Evolutionary conservation across 53 echinoderm and acorn worm species (phyloP).

Genomic region (Actinopyga echinites): DNA sequence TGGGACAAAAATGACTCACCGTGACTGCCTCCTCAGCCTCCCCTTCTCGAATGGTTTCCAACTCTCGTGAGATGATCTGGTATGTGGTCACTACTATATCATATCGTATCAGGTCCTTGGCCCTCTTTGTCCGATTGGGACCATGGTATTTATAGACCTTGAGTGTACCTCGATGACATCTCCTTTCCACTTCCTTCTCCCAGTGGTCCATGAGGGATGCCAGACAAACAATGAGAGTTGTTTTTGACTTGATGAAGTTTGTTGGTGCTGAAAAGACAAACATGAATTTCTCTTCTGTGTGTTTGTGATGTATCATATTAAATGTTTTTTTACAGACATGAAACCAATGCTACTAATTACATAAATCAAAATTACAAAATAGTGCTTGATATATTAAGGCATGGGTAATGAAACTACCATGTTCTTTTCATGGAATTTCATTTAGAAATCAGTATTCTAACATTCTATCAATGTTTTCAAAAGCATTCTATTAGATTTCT

Average conservation of each 20-base stretch:
- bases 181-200: constrained; percentile 80
- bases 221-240: constrained; percentile 87
- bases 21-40: constrained; percentile 74
- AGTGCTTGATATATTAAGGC: too few relatives aligned
- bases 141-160: constrained; percentile 80
- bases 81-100: constrained; percentile 96
- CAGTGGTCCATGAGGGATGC: constrained; percentile 96
- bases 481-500: too few relatives aligned
- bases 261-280: constrained; percentile 1
- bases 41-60: constrained; percentile 69
- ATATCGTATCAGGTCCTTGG: constrained; percentile 79
- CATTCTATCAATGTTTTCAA: too few relatives aligned
- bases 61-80: constrained; percentile 76
- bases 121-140: constrained; percentile 74
- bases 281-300: not conserved
- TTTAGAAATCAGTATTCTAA: too few relatives aligned
- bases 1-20: constrained; percentile 60
- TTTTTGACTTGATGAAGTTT: constrained; percentile 70
- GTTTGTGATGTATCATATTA: not conserved
- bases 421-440: too few relatives aligned
- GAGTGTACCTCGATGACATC: constrained; percentile 67
- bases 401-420: too few relatives aligned
- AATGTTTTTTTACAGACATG: too few relatives aligned
- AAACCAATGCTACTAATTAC: too few relatives aligned
- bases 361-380: too few relatives aligned